phyloP scores from a whole-genome alignment of 2,888 invertebrate genomes.

The Danaus chrysippus region DNA sequence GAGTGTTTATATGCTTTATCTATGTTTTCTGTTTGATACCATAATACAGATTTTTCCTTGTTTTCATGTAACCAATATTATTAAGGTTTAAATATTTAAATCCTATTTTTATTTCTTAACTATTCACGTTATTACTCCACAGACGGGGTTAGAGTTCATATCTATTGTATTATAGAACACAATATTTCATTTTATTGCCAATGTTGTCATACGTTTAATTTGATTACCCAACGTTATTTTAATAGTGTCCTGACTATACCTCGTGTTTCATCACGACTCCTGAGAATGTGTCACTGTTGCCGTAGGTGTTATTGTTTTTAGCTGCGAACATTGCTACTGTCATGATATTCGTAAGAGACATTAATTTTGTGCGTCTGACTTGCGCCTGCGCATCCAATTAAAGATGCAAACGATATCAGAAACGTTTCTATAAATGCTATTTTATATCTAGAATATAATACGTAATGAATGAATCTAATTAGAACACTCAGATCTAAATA shows the following conservation, averaged over 20 bases:
- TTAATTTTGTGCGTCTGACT: neutral
- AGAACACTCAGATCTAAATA: neutral
- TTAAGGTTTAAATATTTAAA: no score
- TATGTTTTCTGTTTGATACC: no score
- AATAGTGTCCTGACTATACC: conserved; percentile 28
- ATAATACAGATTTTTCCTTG: no score
- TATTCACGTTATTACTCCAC: neutral
- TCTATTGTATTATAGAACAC: conserved; percentile 12
- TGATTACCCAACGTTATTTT: conserved; percentile 28
- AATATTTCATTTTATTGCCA: conserved; percentile 14
- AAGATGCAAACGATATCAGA: neutral
- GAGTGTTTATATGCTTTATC: no score
- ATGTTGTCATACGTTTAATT: conserved; percentile 20
- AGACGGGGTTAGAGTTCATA: conserved; percentile 16
- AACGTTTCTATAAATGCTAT: no score
- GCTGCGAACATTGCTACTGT: conserved; percentile 26
- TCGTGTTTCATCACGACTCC: conserved; percentile 23
- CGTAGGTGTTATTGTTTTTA: conserved; percentile 37
- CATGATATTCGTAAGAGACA: conserved; percentile 19
- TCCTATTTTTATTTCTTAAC: no score
- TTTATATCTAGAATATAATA: no score
- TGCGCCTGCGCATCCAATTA: conserved; percentile 5
- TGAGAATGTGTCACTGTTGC: conserved; percentile 34
- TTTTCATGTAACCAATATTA: no score
- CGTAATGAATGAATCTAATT: no score